These are phyloP conservation scores for Xanthorhoe designata DNA, from an alignment of 2,888 invertebrate species.

Conservation along the genomic window DNA sequence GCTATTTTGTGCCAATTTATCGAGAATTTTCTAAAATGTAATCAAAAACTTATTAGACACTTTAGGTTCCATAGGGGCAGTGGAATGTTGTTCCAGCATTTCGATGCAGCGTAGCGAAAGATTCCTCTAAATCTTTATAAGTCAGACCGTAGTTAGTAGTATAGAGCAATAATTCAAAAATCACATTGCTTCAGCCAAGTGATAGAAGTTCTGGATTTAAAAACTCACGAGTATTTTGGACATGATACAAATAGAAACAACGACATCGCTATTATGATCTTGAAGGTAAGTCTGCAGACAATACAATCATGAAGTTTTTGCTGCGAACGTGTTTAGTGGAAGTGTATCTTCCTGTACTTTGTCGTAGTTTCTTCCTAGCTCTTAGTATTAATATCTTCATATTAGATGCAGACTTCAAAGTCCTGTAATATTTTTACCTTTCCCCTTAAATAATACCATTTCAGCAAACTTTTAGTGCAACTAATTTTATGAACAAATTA, in stretches of 20 bases:
- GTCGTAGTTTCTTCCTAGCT: constrained; percentile 18
- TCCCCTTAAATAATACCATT: too few relatives aligned
- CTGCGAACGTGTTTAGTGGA: constrained; percentile 36
- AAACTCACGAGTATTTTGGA: constrained; percentile 70
- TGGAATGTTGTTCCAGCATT: too few relatives aligned
- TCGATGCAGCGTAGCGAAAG: too few relatives aligned
- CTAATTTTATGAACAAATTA: too few relatives aligned
- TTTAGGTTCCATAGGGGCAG: too few relatives aligned
- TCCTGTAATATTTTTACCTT: too few relatives aligned
- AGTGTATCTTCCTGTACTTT: constrained; percentile 28
- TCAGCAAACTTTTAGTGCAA: too few relatives aligned
- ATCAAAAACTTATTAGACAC: too few relatives aligned
- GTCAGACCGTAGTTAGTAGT: too few relatives aligned
- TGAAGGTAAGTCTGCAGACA: constrained; percentile 55
- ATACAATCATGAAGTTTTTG: constrained; percentile 27
- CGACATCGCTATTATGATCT: constrained; percentile 68
- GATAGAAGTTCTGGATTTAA: constrained; percentile 60
- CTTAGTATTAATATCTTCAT: constrained; percentile 12
- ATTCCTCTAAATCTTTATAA: too few relatives aligned
- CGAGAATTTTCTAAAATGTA: too few relatives aligned
- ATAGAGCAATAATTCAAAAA: not conserved
- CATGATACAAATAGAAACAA: constrained; percentile 61
- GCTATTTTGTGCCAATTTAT: too few relatives aligned
- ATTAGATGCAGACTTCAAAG: not conserved
- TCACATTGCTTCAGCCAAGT: constrained; percentile 56